phyloP scores from a whole-genome alignment of 2,113 vertebrate genomes.

The Nymphicus hollandicus region DNA sequence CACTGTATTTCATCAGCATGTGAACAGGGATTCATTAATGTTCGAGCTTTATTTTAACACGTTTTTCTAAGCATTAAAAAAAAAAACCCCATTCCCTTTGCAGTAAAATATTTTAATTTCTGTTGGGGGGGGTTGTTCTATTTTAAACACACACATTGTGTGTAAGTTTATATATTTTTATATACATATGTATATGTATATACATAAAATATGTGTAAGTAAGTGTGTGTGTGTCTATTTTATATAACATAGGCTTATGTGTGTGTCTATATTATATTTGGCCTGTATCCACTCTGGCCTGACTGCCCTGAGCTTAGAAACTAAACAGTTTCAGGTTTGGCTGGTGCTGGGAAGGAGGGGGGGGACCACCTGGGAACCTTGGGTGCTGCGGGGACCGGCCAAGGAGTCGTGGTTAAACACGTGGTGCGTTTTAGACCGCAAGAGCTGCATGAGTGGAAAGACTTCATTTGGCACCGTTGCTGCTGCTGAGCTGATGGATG shows the following conservation, averaged over 20 bases:
- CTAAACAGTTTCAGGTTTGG: slow-evolving; percentile 42
- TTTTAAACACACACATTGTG: slow-evolving; percentile 37
- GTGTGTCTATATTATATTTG: slow-evolving; percentile 61
- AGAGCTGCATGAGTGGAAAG: slow-evolving; percentile 29
- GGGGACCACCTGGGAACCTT: slow-evolving; percentile 57
- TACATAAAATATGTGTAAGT: slow-evolving; percentile 1
- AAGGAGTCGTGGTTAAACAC: slow-evolving; percentile 28
- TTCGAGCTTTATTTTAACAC: not conserved
- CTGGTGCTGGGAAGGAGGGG: not conserved
- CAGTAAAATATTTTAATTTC: slow-evolving; percentile 57
- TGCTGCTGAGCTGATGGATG: slow-evolving; percentile 40
- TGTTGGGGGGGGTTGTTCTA: not conserved
- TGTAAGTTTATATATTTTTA: slow-evolving; percentile 44
- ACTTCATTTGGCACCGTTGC: slow-evolving; percentile 36
- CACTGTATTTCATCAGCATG: not conserved
- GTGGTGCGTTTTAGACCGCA: slow-evolving; percentile 13
- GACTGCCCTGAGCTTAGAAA: slow-evolving; percentile 41
- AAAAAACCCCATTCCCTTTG: slow-evolving; percentile 27
- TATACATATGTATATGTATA: not conserved
- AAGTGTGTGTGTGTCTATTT: not conserved
- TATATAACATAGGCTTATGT: slow-evolving; percentile 26
- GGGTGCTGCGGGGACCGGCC: slow-evolving; percentile 12
- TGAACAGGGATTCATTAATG: slow-evolving; percentile 6
- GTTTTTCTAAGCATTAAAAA: not conserved
- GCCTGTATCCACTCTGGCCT: slow-evolving; percentile 43